Evolutionary conservation across 1,140 invertebrate species (phyloP), one percentile per base, ranked within the genome.

Genomic region (Hycleus cichorii): DNA sequence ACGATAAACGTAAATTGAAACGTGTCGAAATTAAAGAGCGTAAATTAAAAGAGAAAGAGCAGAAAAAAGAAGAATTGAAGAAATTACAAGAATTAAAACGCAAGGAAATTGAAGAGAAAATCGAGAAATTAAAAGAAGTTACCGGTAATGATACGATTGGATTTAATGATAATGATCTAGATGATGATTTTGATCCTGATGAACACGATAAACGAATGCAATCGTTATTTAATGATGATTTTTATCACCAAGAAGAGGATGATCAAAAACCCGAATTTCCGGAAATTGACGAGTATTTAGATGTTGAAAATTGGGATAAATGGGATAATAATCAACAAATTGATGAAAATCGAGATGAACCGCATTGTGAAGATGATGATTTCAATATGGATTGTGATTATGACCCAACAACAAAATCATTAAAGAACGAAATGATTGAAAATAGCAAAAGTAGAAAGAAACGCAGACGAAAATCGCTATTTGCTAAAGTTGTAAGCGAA

Each of bases 161-260:
- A 10, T 67, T 68, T 58, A 51, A 82, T 74, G 84, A 89, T 61
- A 78, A 84, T 26, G 82, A 88, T 63, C 75, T 89, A 39, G 69
- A 95, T 57, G 87, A 82, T n/a, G 95, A 98, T 70, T 98, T 97
- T 76, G 92, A 98, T 78, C 93, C 94, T 0, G 83, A 83, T 24
- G 85, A 89, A 59, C 86, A 97, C 74, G 95, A 98, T 73, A 76
- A 78, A 55, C 83, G 86, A 65, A 98, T 98, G 95, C 76, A 84
- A 63, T 79, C 86, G 68, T 73, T 95, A 45, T 97, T 96, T 75
- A 84, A 89, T 74, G 86, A 94, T 42, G 81, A 93, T 46, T 97
- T 89, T 77, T 97, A 97, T 67, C 76, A 82, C 38, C 81, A 81
- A 6, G 78, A 80, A 6, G 85, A 84, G 63, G 84, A 83, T n/a